Evolutionary conservation across 2,888 invertebrate species (phyloP).

Genomic region (Limnephilus lunatus): DNA sequence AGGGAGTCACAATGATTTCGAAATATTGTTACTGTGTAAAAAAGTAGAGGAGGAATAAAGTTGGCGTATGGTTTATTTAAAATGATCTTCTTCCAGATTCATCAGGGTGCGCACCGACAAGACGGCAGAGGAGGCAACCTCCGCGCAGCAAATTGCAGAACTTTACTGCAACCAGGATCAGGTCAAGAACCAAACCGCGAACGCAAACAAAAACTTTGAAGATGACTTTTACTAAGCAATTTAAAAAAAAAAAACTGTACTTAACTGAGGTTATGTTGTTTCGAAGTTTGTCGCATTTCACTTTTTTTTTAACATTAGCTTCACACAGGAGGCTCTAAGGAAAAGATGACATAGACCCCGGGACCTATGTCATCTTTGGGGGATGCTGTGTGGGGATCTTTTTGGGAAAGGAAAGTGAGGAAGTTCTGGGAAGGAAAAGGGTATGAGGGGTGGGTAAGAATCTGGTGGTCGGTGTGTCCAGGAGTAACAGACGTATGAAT

Average conservation of each 20-base stretch:
- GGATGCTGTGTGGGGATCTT: no score
- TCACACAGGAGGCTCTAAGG: no score
- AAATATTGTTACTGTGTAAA: neutral
- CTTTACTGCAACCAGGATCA: constrained; percentile 96
- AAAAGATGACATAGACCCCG: no score
- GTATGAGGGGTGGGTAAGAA: no score
- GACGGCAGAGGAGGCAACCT: constrained; percentile 93
- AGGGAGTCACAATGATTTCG: no score
- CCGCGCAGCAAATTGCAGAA: constrained; percentile 90
- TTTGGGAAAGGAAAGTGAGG: no score
- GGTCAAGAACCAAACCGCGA: constrained; percentile 82
- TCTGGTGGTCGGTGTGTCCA: no score
- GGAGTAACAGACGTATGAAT: no score
- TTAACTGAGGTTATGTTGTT: neutral
- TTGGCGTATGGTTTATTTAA: neutral
- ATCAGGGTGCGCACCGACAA: constrained; percentile 95
- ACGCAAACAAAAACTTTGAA: constrained; percentile 70
- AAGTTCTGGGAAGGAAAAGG: no score
- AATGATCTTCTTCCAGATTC: constrained; percentile 76
- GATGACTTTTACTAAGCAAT: constrained; percentile 83
- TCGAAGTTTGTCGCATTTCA: neutral
- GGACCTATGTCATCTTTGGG: no score
- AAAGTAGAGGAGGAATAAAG: neutral
- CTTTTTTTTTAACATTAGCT: no score
- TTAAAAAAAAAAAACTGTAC: neutral